Conservation (phyloP, 2,113 vertebrate genomes). For the Elachura formosa region DNA sequence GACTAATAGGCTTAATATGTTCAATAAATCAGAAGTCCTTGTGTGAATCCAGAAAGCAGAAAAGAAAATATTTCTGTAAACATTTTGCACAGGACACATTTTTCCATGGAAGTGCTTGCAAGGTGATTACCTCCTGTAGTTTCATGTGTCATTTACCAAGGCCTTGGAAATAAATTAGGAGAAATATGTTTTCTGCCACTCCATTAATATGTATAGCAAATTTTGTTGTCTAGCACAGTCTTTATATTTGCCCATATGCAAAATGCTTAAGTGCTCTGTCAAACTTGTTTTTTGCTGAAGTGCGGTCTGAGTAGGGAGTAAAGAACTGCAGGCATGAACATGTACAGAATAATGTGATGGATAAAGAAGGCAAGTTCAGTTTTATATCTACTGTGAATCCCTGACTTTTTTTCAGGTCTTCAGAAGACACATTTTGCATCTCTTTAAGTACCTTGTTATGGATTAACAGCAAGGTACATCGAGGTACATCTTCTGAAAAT, state of each 20-base stretch:
- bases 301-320: not conserved
- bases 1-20: not conserved
- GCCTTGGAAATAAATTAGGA: not conserved
- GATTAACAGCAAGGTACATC: not conserved
- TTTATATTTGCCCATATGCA: not conserved
- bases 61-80: not conserved
- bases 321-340: not conserved
- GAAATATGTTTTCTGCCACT: not conserved
- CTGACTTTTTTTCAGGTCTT: not conserved
- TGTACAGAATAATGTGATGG: not conserved
- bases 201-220: not conserved
- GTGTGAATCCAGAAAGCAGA: not conserved
- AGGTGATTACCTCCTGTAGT: not conserved
- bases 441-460: not conserved
- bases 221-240: not conserved
- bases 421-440: not conserved
- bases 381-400: not conserved
- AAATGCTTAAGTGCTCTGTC: not conserved
- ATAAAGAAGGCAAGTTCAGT: not conserved
- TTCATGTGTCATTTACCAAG: slow-evolving; percentile 3
- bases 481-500: not conserved
- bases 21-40: slow-evolving; percentile 36
- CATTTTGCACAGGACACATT: not conserved
- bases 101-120: not conserved
- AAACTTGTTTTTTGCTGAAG: not conserved